These are phyloP conservation scores for Callocephalon fimbriatum DNA, from an alignment of 2,113 vertebrate genomes.

Conservation along the genomic window DNA sequence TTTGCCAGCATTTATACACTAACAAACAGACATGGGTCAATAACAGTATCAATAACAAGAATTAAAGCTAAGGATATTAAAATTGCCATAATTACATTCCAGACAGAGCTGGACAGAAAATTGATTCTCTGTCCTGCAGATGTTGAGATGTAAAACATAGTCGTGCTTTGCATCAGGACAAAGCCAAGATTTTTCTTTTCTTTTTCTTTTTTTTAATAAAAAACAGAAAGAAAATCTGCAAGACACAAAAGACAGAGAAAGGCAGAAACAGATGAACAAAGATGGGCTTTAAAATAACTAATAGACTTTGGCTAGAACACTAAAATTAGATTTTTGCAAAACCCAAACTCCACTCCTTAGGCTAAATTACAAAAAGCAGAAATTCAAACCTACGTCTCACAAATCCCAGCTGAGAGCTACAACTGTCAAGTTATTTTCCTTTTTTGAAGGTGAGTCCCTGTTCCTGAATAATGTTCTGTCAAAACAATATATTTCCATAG, in stretches of 20 bases:
- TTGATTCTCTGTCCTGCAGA: conserved; percentile 17
- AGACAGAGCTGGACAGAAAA: not conserved
- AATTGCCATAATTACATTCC: conserved; percentile 19
- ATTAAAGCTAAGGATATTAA: conserved; percentile 28
- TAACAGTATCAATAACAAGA: conserved; percentile 32
- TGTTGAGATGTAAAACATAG: not conserved
- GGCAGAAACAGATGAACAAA: not conserved
- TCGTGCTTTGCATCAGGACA: not conserved
- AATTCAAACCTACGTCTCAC: not conserved
- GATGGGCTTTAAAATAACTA: not conserved
- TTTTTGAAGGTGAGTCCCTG: not conserved
- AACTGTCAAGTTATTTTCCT: not conserved
- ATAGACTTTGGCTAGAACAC: not conserved
- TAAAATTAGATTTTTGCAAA: not conserved
- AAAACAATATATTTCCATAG: not conserved
- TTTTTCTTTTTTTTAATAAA: not conserved
- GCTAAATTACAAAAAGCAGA: not conserved
- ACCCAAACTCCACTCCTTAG: not conserved
- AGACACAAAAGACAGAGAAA: not conserved
- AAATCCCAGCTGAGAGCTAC: not conserved
- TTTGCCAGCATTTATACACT: not conserved
- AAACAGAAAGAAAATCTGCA: not conserved
- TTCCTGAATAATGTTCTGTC: not conserved
- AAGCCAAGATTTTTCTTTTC: not conserved
- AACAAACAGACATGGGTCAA: not conserved